These are phyloP conservation scores for Lucifuga dentata DNA, from an alignment of 2,113 vertebrate genomes.

Conservation along the genomic window DNA sequence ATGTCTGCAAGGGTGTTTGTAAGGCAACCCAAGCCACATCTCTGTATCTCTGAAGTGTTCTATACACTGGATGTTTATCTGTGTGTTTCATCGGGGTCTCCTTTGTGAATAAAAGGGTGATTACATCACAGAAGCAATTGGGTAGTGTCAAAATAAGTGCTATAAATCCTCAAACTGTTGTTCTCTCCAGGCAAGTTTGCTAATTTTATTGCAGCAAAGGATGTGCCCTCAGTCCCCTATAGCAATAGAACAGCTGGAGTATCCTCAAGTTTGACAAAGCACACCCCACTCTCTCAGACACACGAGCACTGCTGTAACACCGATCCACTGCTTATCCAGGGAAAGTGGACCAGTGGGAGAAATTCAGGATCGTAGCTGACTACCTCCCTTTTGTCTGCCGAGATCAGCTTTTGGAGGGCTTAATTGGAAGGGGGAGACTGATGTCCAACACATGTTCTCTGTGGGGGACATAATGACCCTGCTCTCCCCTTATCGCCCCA, in stretches of 20 bases:
- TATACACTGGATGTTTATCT: conserved; percentile 13
- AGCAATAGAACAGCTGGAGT: conserved; percentile 64
- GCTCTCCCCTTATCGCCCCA: conserved; percentile 25
- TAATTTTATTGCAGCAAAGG: conserved; percentile 58
- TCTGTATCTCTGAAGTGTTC: conserved; percentile 3
- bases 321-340: conserved; percentile 69
- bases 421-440: conserved; percentile 77
- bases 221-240: conserved; percentile 50
- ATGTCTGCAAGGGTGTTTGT: neutral
- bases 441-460: conserved; percentile 58
- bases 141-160: conserved; percentile 37
- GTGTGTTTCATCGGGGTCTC: conserved; percentile 8
- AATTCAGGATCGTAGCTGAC: conserved; percentile 68
- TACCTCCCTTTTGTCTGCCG: conserved; percentile 55
- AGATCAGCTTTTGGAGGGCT: conserved; percentile 64
- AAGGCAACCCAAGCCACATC: neutral
- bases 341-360: conserved; percentile 78
- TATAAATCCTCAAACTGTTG: conserved; percentile 64
- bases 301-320: conserved; percentile 40
- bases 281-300: conserved; percentile 42
- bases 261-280: conserved; percentile 58
- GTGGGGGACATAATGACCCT: conserved; percentile 60
- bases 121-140: conserved; percentile 59
- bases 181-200: conserved; percentile 49
- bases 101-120: conserved; percentile 27